Percentiles rank a stretch among this genome's conserved stretches.
phyloP scores from a whole-genome alignment of 2,888 invertebrate species.

The Meghimatium bilineatum region DNA sequence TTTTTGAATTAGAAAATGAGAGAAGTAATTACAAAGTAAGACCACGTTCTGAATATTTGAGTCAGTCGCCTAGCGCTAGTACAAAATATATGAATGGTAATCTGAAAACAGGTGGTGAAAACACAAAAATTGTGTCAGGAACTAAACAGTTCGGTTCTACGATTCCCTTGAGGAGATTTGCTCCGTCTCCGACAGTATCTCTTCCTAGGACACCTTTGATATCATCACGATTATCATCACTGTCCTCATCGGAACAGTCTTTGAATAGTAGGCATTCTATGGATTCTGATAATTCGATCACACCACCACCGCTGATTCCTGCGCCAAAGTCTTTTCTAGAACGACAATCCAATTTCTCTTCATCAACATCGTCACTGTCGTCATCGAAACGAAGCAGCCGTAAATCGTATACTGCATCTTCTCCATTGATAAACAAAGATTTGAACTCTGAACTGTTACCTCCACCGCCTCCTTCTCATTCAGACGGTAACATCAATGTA shows the following conservation, averaged over 20 bases:
- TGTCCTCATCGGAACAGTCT: not conserved
- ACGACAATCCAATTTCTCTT: conserved; percentile 14
- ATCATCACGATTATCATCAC: not conserved
- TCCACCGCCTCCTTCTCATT: not conserved
- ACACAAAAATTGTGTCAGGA: not conserved
- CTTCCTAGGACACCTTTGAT: not conserved
- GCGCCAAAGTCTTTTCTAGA: conserved; percentile 34
- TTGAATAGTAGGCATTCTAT: not conserved
- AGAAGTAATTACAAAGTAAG: not conserved
- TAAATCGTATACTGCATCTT: not conserved
- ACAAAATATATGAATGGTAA: conserved; percentile 5
- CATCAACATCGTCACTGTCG: conserved; percentile 27
- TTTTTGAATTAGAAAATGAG: not conserved
- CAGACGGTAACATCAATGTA: not conserved
- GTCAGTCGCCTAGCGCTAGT: not conserved
- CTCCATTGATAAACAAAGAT: not conserved
- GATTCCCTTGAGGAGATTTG: not conserved
- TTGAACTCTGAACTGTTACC: not conserved
- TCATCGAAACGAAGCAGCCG: not conserved
- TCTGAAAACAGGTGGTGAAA: not conserved
- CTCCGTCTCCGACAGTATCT: not conserved
- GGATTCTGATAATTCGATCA: not conserved
- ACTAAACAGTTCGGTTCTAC: not conserved
- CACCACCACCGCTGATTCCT: conserved; percentile 35
- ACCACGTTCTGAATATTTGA: not conserved